These are phyloP conservation scores for Gymnodraco acuticeps DNA, from an alignment of 2,797 vertebrate genomes.

Conservation along the genomic window DNA sequence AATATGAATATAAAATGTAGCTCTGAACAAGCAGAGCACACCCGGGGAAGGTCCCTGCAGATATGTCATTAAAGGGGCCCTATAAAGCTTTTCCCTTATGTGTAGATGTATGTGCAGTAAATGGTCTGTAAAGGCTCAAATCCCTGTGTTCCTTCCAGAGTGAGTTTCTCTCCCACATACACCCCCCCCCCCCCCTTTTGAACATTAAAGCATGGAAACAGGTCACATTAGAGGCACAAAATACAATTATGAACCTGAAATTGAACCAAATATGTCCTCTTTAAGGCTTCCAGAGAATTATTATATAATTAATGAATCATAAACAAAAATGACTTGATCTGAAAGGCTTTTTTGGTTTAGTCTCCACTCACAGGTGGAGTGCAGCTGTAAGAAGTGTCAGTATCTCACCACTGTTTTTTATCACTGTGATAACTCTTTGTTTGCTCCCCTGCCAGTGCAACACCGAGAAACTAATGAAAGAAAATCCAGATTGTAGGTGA, in stretches of 20 bases:
- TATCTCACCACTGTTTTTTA: constrained; percentile 39
- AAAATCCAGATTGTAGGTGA: constrained; percentile 59
- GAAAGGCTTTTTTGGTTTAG: constrained; percentile 57
- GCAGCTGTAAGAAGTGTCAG: constrained; percentile 21
- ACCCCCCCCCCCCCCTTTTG: too few relatives aligned
- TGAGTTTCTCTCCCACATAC: too few relatives aligned
- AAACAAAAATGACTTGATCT: constrained; percentile 43
- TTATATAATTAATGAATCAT: constrained; percentile 68
- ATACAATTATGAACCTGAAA: too few relatives aligned
- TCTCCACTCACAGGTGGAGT: constrained; percentile 52
- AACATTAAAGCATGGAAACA: too few relatives aligned
- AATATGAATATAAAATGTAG: constrained; percentile 14
- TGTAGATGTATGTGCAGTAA: too few relatives aligned
- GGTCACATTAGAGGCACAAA: too few relatives aligned
- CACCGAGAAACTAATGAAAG: constrained; percentile 61
- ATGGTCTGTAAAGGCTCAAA: too few relatives aligned
- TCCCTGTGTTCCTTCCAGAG: too few relatives aligned
- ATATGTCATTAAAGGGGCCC: constrained; percentile 52
- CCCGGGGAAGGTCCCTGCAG: constrained; percentile 18
- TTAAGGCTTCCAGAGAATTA: constrained; percentile 18
- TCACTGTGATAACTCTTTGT: constrained; percentile 64
- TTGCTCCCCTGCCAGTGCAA: constrained; percentile 46
- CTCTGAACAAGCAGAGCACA: constrained; percentile 35
- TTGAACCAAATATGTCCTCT: too few relatives aligned
- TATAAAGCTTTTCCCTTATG: too few relatives aligned